These are phyloP conservation scores for Illadopsis cleaveri DNA, from an alignment of 2,113 vertebrate genomes.

Conservation along the genomic window DNA sequence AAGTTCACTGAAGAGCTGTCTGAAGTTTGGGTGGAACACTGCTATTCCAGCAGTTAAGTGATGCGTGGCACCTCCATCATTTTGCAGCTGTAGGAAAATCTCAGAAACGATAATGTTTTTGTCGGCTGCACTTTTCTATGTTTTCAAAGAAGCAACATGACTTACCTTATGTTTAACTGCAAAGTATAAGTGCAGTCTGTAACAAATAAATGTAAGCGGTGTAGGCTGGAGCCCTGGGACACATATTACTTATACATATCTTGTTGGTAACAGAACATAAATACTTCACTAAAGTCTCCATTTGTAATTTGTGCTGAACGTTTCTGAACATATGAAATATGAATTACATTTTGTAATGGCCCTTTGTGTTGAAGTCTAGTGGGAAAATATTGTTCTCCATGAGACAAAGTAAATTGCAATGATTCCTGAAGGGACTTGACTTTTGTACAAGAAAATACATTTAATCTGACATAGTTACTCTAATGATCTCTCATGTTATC, in stretches of 20 bases:
- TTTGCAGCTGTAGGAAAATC: constrained; percentile 34
- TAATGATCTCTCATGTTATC: constrained; percentile 79
- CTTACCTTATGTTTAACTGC: constrained; percentile 48
- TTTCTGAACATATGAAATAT: constrained; percentile 92
- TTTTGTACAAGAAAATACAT: constrained; percentile 79
- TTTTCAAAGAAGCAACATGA: constrained; percentile 47
- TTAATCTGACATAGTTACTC: constrained; percentile 80
- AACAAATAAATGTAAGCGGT: constrained; percentile 82
- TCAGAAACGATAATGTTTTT: constrained; percentile 57
- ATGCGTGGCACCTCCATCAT: background rate
- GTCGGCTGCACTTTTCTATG: constrained; percentile 52
- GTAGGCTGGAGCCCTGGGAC: constrained; percentile 78
- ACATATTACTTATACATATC: constrained; percentile 90
- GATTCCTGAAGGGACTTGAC: constrained; percentile 77
- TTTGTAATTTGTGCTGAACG: constrained; percentile 85
- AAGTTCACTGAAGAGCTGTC: background rate
- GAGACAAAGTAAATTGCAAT: constrained; percentile 87
- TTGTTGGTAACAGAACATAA: constrained; percentile 89
- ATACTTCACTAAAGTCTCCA: constrained; percentile 90
- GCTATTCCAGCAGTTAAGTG: background rate
- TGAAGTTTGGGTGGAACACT: background rate
- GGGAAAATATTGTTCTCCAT: constrained; percentile 79
- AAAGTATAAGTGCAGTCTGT: constrained; percentile 74
- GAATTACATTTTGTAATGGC: constrained; percentile 90
- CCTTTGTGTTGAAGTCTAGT: constrained; percentile 77